Evolutionary conservation across 2,113 vertebrate species (phyloP).

Genomic region (Boulengeromyrus knoepffleri): DNA sequence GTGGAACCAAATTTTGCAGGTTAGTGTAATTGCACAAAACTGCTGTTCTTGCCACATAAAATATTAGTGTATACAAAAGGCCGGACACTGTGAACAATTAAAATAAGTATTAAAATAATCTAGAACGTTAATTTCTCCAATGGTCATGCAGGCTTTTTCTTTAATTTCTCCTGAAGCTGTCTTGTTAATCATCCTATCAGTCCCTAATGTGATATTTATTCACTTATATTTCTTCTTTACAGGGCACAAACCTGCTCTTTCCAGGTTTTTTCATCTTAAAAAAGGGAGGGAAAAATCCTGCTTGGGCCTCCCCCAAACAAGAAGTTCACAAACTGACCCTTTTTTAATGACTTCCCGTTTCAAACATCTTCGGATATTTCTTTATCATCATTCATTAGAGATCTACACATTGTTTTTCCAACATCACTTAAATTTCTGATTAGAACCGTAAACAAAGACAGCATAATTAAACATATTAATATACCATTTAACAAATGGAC

Average conservation of each 20-base stretch:
- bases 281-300: neutral
- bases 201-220: neutral
- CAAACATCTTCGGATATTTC: neutral
- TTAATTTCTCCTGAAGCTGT: neutral
- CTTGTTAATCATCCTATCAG: neutral
- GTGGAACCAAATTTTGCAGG: slow-evolving; percentile 66
- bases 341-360: neutral
- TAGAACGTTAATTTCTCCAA: neutral
- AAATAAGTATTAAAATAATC: neutral
- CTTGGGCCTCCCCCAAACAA: neutral
- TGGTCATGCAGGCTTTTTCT: neutral
- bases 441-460: neutral
- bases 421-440: neutral
- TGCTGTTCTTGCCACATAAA: neutral
- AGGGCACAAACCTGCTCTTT: slow-evolving; percentile 36
- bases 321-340: slow-evolving; percentile 16
- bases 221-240: neutral
- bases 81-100: neutral
- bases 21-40: slow-evolving; percentile 23
- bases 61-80: neutral
- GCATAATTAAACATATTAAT: neutral
- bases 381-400: neutral
- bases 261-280: slow-evolving; percentile 14
- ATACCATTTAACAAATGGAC: neutral
- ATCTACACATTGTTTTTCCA: neutral